A percentile compares a stretch with the other conserved stretches of the same genome.
phyloP scores from a whole-genome alignment of 2,888 invertebrate genomes.

The Xanthia icteritia region DNA sequence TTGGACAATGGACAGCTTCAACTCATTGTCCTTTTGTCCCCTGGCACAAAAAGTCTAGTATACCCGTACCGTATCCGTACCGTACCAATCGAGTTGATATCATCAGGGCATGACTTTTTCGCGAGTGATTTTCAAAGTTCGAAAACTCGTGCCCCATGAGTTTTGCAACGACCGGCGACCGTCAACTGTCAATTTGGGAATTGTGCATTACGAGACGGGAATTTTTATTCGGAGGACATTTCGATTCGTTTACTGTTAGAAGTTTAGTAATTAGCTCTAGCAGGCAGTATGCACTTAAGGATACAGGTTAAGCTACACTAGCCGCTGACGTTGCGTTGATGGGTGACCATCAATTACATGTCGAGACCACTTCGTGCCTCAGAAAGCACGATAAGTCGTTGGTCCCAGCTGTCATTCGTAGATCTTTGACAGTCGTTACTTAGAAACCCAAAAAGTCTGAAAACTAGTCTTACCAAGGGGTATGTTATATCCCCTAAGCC shows the following conservation, averaged over 20 bases:
- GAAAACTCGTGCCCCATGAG: constrained; percentile 8
- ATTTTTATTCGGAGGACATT: not conserved
- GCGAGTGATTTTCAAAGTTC: not conserved
- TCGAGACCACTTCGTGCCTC: too few species aligned
- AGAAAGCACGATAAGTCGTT: too few species aligned
- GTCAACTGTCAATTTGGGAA: constrained; percentile 14
- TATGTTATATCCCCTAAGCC: too few species aligned
- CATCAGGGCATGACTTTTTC: not conserved
- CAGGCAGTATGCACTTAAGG: not conserved
- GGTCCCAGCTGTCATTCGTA: too few species aligned
- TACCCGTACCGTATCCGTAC: too few species aligned
- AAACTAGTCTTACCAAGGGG: too few species aligned
- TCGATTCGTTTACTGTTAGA: not conserved
- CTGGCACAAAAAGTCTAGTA: constrained; percentile 15
- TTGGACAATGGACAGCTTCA: constrained; percentile 25
- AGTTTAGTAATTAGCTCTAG: not conserved
- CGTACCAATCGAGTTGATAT: constrained; percentile 21
- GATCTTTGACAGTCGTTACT: too few species aligned
- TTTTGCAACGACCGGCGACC: constrained; percentile 3
- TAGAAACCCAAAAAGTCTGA: too few species aligned
- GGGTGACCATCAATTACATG: too few species aligned
- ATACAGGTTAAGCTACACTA: too few species aligned
- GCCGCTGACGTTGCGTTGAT: too few species aligned
- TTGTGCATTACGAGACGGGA: not conserved
- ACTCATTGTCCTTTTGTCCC: constrained; percentile 10